Evolutionary conservation across 2,797 vertebrate genomes (phyloP).

Genomic region (Schizothorax lantsangensis): DNA sequence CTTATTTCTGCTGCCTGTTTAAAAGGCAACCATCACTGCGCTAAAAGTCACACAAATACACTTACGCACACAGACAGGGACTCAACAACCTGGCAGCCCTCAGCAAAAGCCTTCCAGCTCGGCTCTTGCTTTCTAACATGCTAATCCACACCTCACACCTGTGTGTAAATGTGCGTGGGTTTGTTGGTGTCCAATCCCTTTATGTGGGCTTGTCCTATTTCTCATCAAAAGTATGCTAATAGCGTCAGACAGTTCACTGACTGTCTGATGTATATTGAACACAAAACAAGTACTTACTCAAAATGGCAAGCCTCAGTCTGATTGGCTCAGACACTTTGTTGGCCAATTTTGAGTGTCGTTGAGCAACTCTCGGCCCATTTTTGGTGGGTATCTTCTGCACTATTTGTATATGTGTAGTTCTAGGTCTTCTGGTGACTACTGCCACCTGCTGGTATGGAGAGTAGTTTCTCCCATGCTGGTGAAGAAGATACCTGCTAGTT

Average conservation of each 20-base stretch:
- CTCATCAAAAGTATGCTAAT: constrained; percentile 34
- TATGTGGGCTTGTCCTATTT: neutral
- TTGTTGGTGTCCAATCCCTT: constrained; percentile 19
- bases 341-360: neutral
- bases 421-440: neutral
- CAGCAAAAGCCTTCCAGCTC: constrained; percentile 28
- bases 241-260: neutral
- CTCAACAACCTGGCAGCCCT: constrained; percentile 47
- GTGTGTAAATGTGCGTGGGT: constrained; percentile 34
- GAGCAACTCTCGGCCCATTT: neutral
- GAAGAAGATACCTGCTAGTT: neutral
- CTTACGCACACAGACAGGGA: constrained; percentile 12
- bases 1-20: constrained; percentile 67
- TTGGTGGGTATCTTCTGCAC: neutral
- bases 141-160: constrained; percentile 39
- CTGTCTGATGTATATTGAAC: constrained; percentile 2
- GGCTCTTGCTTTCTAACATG: constrained; percentile 15
- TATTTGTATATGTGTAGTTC: no score
- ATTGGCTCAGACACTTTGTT: neutral
- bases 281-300: neutral
- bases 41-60: constrained; percentile 49
- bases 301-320: neutral
- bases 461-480: neutral
- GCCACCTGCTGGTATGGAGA: constrained; percentile 6
- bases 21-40: constrained; percentile 69